Percentiles rank a stretch among this genome's conserved stretches.
These are phyloP conservation scores for Philotrypesis tridentata DNA, from an alignment of 1,140 invertebrate species.

Conservation along the genomic window DNA sequence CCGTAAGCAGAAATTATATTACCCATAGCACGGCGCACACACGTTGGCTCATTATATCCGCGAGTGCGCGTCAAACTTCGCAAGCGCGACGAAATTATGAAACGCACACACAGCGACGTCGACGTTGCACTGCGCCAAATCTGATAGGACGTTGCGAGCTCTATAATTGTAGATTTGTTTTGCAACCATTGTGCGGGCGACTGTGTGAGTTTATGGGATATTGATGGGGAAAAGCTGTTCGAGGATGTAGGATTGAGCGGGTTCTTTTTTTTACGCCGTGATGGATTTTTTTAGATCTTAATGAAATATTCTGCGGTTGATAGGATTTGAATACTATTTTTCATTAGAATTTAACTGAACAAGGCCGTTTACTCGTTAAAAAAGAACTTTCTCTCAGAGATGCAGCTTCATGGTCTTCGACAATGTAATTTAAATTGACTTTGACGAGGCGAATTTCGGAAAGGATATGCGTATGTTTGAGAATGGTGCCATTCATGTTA, in stretches of 20 bases:
- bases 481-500: too few relatives aligned
- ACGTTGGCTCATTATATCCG: background rate
- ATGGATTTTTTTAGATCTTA: background rate
- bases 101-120: background rate
- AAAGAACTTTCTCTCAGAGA: too few relatives aligned
- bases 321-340: too few relatives aligned
- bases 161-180: background rate
- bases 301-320: background rate
- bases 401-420: too few relatives aligned
- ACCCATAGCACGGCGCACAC: background rate
- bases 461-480: too few relatives aligned
- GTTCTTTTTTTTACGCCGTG: background rate
- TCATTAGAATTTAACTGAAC: too few relatives aligned
- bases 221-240: background rate
- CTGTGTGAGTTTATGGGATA: background rate
- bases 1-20: conserved; percentile 1
- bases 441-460: too few relatives aligned
- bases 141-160: background rate
- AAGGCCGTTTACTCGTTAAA: too few relatives aligned
- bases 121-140: background rate
- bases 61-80: conserved; percentile 3
- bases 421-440: too few relatives aligned
- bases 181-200: background rate
- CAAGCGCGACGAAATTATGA: conserved; percentile 10
- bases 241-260: background rate